Conservation (phyloP, 1,140 invertebrate species). For the Triops cancriformis region DNA sequence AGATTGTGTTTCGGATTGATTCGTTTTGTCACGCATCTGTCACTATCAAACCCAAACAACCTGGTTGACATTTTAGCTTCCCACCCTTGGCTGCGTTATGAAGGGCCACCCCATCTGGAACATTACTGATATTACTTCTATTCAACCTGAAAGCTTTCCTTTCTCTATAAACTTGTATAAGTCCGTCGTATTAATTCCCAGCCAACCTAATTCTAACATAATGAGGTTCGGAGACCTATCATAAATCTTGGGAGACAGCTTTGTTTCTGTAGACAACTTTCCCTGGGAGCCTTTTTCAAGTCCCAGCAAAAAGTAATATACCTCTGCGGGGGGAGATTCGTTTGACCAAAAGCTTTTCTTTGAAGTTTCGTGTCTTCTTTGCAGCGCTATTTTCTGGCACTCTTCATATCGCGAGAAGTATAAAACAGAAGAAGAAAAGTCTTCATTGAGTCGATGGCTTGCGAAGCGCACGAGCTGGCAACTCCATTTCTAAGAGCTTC, state of each 20-base stretch:
- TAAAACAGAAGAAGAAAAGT: not conserved
- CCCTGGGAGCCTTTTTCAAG: not conserved
- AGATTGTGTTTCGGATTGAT: not conserved
- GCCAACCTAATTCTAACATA: no score
- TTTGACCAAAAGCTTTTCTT: not conserved
- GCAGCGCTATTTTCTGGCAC: not conserved
- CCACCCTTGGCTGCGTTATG: not conserved
- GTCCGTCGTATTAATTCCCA: no score
- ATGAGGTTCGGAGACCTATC: no score
- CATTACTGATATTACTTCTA: not conserved
- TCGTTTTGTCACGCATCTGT: slow-evolving; percentile 7
- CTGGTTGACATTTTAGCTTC: not conserved
- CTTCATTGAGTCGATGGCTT: not conserved
- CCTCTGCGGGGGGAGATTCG: not conserved
- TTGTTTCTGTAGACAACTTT: not conserved
- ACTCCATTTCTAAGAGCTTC: not conserved
- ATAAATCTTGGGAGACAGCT: not conserved
- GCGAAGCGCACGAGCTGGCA: not conserved
- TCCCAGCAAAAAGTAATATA: not conserved
- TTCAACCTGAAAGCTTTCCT: no score
- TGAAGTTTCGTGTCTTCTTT: not conserved
- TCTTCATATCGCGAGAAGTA: not conserved
- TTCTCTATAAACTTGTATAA: no score
- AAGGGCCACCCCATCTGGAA: not conserved
- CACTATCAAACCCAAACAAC: not conserved